A percentile compares a stretch with the other conserved stretches of the same genome.
Conservation (phyloP, 1,140 invertebrate genomes). For the Eriocheir sinensis region DNA sequence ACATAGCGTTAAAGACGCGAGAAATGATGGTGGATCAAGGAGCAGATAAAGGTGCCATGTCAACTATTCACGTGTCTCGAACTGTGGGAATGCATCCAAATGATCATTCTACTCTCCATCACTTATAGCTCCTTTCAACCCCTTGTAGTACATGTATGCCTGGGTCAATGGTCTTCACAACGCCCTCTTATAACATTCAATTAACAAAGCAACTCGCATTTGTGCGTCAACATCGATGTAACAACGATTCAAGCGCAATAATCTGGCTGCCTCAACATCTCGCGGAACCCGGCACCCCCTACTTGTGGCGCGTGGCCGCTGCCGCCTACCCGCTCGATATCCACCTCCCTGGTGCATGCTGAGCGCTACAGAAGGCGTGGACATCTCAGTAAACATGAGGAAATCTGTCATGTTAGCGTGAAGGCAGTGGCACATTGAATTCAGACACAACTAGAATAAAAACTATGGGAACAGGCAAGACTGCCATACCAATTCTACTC, state of each 20-base stretch:
- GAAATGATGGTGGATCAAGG: neutral
- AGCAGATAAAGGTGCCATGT: neutral
- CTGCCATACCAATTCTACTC: neutral
- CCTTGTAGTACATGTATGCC: neutral
- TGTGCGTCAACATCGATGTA: too few species aligned
- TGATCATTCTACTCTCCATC: neutral
- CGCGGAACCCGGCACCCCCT: neutral
- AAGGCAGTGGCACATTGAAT: neutral
- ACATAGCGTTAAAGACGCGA: neutral
- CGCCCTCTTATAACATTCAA: neutral
- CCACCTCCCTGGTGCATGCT: neutral
- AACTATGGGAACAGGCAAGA: neutral
- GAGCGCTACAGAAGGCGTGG: neutral
- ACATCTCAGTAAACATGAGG: neutral
- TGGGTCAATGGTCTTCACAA: neutral
- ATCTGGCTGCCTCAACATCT: neutral
- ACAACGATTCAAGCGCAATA: neutral
- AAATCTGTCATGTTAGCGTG: neutral
- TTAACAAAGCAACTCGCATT: neutral
- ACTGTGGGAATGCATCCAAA: neutral
- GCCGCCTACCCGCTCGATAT: slow-evolving; percentile 10
- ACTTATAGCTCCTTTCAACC: neutral
- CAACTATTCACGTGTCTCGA: neutral
- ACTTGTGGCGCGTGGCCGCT: slow-evolving; percentile 1
- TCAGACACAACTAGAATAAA: neutral